Conservation (phyloP, 2,797 vertebrate species). For the Sebastes umbrosus region DNA sequence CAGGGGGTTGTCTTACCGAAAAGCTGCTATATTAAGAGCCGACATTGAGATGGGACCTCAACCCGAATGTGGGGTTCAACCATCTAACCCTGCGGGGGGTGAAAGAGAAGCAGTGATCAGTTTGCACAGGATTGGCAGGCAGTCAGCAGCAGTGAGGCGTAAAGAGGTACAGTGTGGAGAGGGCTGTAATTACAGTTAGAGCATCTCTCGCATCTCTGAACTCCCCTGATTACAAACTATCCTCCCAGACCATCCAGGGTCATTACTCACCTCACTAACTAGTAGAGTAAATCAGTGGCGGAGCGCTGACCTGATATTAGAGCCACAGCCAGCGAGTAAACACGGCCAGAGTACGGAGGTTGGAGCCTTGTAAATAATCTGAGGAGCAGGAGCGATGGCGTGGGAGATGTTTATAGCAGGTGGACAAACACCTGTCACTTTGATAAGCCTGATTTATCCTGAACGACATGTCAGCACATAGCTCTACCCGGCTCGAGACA, state of each 20-base stretch:
- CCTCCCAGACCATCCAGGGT: conserved; percentile 54
- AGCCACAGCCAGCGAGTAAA: conserved; percentile 74
- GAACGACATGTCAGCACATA: conserved; percentile 83
- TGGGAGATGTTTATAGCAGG: conserved; percentile 88
- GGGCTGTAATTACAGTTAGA: conserved; percentile 67
- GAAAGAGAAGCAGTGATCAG: conserved; percentile 6
- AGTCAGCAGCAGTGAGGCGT: conserved; percentile 33
- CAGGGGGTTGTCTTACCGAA: conserved; percentile 21
- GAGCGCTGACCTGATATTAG: conserved; percentile 70
- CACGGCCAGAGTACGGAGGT: conserved; percentile 51
- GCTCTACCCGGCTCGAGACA: conserved; percentile 75
- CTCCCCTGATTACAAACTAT: conserved; percentile 61
- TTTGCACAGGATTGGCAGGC: conserved; percentile 27
- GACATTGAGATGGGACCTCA: conserved; percentile 53
- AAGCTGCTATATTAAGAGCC: conserved; percentile 70
- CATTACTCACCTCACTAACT: conserved; percentile 80
- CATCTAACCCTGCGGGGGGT: conserved; percentile 8
- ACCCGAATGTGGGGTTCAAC: conserved; percentile 31
- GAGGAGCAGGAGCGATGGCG: conserved; percentile 71
- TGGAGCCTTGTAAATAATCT: conserved; percentile 83
- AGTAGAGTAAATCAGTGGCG: conserved; percentile 58
- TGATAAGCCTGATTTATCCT: conserved; percentile 91
- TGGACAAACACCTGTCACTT: conserved; percentile 91
- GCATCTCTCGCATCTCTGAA: conserved; percentile 61
- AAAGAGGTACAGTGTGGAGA: conserved; percentile 11